Percentiles rank a stretch among this genome's conserved stretches.
Evolutionary conservation across 2,888 invertebrate genomes (phyloP).

Genomic region (Drosophila longiperda): DNA sequence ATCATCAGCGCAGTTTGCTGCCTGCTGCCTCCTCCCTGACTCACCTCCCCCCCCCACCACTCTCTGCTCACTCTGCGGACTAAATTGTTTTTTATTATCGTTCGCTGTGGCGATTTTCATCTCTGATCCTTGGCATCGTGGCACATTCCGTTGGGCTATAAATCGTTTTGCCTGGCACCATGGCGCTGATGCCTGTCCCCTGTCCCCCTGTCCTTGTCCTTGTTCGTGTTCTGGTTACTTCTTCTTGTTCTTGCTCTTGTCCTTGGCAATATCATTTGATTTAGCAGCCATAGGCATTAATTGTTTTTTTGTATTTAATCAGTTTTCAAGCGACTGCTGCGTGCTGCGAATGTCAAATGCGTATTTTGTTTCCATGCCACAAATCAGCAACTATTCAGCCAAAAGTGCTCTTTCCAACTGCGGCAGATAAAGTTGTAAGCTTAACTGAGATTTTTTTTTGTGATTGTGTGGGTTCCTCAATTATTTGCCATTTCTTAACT

Average conservation of each 20-base stretch:
- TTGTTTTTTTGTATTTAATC: constrained; percentile 73
- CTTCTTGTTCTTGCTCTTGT: constrained; percentile 31
- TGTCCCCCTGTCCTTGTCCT: constrained; percentile 28
- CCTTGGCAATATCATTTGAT: constrained; percentile 78
- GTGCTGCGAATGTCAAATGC: constrained; percentile 40
- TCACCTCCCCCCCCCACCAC: not conserved
- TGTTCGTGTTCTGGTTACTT: constrained; percentile 4
- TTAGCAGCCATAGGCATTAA: constrained; percentile 72
- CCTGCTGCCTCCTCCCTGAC: not conserved
- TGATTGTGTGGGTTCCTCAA: constrained; percentile 36
- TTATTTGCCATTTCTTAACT: constrained; percentile 9
- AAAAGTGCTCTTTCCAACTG: not conserved
- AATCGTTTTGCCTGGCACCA: constrained; percentile 79
- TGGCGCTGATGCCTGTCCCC: constrained; percentile 59
- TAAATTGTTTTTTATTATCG: constrained; percentile 76
- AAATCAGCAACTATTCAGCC: not conserved
- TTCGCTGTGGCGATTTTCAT: constrained; percentile 54
- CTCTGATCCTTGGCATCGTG: constrained; percentile 74
- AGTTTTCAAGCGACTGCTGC: constrained; percentile 56
- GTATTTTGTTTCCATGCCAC: constrained; percentile 3
- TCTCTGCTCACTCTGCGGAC: constrained; percentile 11
- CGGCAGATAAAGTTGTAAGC: constrained; percentile 15
- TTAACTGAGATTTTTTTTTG: constrained; percentile 8
- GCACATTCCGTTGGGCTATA: constrained; percentile 79
- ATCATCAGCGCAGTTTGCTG: constrained; percentile 76